These are phyloP conservation scores for Stichodactyla helianthus DNA, from an alignment of 64 coral and sea anemone genomes.

Conservation along the genomic window DNA sequence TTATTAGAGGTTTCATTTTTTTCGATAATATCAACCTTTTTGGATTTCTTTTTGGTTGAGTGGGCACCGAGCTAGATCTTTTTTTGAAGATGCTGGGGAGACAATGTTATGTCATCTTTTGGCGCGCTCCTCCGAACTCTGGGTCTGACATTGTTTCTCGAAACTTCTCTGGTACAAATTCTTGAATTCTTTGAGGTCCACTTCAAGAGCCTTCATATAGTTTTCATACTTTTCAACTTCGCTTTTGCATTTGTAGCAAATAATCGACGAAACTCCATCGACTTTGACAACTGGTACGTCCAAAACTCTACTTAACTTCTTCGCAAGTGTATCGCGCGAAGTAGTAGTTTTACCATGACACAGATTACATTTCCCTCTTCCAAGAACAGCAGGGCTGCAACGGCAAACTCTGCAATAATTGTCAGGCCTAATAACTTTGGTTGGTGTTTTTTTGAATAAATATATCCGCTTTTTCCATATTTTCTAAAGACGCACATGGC, in stretches of 20 bases:
- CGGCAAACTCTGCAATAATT: conserved; percentile 48
- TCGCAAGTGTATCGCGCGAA: conserved; percentile 13
- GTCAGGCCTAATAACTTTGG: background rate
- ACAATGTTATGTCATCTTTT: background rate
- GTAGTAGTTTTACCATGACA: conserved; percentile 5
- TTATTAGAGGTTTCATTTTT: too few relatives aligned
- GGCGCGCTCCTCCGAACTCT: background rate
- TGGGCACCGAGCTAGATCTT: background rate
- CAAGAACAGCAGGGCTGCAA: conserved; percentile 21
- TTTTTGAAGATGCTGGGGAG: background rate
- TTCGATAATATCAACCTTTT: background rate
- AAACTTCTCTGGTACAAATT: background rate
- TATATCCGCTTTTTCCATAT: background rate
- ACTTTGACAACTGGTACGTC: conserved; percentile 11
- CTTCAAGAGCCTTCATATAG: background rate
- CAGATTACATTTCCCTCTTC: conserved; percentile 33
- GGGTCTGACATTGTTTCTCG: background rate
- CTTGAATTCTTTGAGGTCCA: background rate
- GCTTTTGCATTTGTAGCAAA: conserved; percentile 38
- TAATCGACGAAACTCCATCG: conserved; percentile 9
- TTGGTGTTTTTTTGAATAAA: conserved; percentile 30
- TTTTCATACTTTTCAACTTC: conserved; percentile 28
- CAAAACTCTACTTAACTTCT: conserved; percentile 37
- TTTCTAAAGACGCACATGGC: too few relatives aligned
- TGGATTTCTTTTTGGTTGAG: background rate